phyloP scores from a whole-genome alignment of 1,140 invertebrate genomes.

The Listronotus oregonensis region DNA sequence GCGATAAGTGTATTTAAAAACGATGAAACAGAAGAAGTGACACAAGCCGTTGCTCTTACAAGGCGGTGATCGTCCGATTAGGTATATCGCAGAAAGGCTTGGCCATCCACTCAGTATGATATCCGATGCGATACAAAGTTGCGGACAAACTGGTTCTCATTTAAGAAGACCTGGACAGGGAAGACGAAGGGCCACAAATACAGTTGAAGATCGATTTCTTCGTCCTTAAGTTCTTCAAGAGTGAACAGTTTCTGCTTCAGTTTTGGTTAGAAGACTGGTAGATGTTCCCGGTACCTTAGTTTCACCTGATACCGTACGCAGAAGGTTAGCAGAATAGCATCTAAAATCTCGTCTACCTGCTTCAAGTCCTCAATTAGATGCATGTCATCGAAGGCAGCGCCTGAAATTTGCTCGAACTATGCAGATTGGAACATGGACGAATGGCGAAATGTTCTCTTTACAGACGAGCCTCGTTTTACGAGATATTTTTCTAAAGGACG shows the following conservation, averaged over 20 bases:
- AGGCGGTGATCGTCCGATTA: background rate
- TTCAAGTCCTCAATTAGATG: no score
- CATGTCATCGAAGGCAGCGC: no score
- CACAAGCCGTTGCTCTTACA: background rate
- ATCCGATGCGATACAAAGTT: constrained; percentile 1
- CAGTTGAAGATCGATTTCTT: background rate
- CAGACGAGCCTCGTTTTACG: no score
- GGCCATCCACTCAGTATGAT: background rate
- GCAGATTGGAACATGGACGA: no score
- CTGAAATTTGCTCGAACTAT: no score
- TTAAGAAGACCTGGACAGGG: background rate
- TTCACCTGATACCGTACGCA: no score
- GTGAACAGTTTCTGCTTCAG: background rate
- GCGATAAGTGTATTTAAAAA: no score
- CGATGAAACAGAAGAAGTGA: background rate
- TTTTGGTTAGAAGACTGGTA: background rate
- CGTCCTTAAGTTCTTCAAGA: background rate
- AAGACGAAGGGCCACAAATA: background rate
- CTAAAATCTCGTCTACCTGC: no score
- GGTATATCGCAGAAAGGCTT: background rate
- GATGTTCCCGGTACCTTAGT: background rate
- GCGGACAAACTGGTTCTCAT: background rate
- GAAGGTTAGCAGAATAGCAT: no score
- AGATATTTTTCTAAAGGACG: no score
- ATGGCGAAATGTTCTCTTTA: no score